These are phyloP conservation scores for Nomada fucata DNA, from an alignment of 2,888 invertebrate species.

Conservation along the genomic window DNA sequence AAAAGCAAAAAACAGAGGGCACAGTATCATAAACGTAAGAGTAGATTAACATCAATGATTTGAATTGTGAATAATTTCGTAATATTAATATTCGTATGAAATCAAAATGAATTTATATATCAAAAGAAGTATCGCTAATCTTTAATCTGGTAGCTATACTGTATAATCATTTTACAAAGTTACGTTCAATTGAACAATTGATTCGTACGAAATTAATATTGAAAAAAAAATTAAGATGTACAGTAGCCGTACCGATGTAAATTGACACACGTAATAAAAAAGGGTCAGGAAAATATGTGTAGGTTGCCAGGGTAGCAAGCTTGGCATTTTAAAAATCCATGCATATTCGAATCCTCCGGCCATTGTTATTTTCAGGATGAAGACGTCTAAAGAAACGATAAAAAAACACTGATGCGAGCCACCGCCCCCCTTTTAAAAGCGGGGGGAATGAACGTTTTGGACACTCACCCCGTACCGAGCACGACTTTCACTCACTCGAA, in stretches of 20 bases:
- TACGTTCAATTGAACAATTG: constrained; percentile 9
- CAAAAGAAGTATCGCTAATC: neutral
- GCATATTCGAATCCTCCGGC: constrained; percentile 64
- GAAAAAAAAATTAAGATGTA: constrained; percentile 43
- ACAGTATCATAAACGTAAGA: neutral
- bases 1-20: neutral
- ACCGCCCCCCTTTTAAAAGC: constrained; percentile 78
- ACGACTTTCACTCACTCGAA: constrained; percentile 70
- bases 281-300: constrained; percentile 44
- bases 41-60: constrained; percentile 7
- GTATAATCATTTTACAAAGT: neutral
- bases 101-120: neutral
- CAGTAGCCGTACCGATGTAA: constrained; percentile 51
- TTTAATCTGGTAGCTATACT: neutral
- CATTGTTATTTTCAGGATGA: constrained; percentile 76
- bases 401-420: constrained; percentile 77
- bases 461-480: constrained; percentile 67
- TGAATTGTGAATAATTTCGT: constrained; percentile 6
- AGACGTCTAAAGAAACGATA: constrained; percentile 65
- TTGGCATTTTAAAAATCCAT: constrained; percentile 45
- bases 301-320: constrained; percentile 41
- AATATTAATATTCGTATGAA: neutral
- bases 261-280: constrained; percentile 59
- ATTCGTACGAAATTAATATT: constrained; percentile 23
- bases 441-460: constrained; percentile 63